Evolutionary conservation across 2,797 vertebrate genomes (phyloP), one percentile per base, ranked within the genome.

Genomic region (Selene dorsalis): DNA sequence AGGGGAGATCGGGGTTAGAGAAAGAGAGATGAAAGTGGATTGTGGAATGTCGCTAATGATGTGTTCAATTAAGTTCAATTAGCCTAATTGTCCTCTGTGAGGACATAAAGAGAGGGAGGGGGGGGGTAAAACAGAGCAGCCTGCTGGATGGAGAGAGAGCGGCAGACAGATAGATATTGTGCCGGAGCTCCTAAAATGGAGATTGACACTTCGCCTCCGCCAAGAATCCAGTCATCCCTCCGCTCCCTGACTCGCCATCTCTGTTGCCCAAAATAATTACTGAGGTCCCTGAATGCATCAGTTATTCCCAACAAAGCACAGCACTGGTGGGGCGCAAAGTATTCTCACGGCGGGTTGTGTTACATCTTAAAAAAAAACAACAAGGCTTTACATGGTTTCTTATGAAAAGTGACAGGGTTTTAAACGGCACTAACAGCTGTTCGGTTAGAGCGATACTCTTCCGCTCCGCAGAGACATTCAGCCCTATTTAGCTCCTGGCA

Each of bases 41-140:
- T n/a, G 66, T 77, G 91, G 91, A 92, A 93, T 93, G 92, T 89
- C 77, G 63, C 90, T 94, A 93, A 93, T 92, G 88, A 93, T 91
- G 90, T 90, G 88, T 91, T 91, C 87, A 89, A 90, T 93, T 92
- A 88, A 84, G 89, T 84, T 88, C 91, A 92, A 91, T 93, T 93
- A 93, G 88, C 90, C 88, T 86, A 87, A 91, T 87, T 89, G 91
- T 91, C 87, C 72, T 90, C 74, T 88, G 82, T 85, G 84, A 78
- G 84, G 32, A 35, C 32, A 35, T 66, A 71, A 57, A 72, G 75
- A 55, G 71, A 63, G 74, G 38, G 59, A 39, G 70, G 38, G 62
- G 1, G 50, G 53, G 53, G 60, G 30, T 71, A 55, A 73, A 78
- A 84, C 61, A 76, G 67, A 70, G 14, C 41, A 4, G 41, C 66